phyloP scores from a whole-genome alignment of 64 coral and sea anemone genomes.

The Porites lutea region DNA sequence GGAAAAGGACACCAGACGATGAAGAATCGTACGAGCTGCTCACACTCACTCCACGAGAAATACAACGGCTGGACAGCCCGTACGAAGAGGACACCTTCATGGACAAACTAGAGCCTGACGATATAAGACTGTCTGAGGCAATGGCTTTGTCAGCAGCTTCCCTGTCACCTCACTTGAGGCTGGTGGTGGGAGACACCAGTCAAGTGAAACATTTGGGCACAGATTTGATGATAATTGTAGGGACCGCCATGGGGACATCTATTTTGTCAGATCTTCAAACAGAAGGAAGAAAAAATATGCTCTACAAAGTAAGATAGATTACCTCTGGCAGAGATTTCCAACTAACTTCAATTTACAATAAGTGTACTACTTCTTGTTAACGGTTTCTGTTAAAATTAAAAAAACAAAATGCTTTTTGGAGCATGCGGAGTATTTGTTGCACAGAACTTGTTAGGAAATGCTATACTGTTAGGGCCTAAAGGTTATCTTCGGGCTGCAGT shows the following conservation, averaged over 20 bases:
- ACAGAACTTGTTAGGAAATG: too few species aligned
- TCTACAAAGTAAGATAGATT: neutral
- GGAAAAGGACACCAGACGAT: neutral
- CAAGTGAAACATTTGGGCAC: neutral
- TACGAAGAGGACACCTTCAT: constrained; percentile 12
- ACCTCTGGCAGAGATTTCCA: neutral
- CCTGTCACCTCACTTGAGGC: neutral
- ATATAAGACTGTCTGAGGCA: neutral
- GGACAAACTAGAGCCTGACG: neutral
- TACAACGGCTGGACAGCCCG: neutral
- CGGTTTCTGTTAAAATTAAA: too few species aligned
- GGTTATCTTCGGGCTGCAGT: too few species aligned
- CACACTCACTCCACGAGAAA: constrained; percentile 6
- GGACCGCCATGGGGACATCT: neutral
- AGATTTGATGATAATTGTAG: neutral
- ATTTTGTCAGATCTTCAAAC: neutral
- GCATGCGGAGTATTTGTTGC: too few species aligned
- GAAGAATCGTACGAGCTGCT: neutral
- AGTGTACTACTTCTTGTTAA: too few species aligned
- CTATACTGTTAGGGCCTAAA: too few species aligned
- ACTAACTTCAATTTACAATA: too few species aligned
- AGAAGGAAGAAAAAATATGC: neutral
- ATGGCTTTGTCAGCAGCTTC: constrained; percentile 25
- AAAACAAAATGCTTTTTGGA: too few species aligned
- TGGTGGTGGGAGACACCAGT: neutral